A percentile compares a stretch with the other conserved stretches of the same genome.
phyloP scores from a whole-genome alignment of 2,888 invertebrate species.

The Ochropacha duplaris region DNA sequence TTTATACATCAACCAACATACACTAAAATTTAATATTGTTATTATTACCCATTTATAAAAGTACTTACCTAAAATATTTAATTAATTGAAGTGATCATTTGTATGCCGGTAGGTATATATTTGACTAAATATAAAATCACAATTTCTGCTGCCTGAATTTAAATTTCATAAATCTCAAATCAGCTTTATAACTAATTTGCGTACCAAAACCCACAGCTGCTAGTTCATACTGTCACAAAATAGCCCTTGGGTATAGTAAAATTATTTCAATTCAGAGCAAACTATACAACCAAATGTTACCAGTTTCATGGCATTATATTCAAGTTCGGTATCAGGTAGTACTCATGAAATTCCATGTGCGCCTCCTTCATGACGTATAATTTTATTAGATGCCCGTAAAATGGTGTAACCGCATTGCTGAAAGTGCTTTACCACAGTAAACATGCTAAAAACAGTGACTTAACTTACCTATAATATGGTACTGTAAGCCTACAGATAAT shows the following conservation, averaged over 20 bases:
- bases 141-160: too few relatives aligned
- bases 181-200: background rate
- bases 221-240: background rate
- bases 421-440: background rate
- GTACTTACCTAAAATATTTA: too few relatives aligned
- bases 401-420: background rate
- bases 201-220: background rate
- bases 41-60: too few relatives aligned
- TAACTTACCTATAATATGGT: too few relatives aligned
- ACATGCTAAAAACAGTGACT: background rate
- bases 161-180: too few relatives aligned
- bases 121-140: too few relatives aligned
- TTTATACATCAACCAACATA: too few relatives aligned
- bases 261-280: background rate
- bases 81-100: too few relatives aligned
- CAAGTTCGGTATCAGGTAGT: background rate
- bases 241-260: background rate
- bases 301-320: background rate
- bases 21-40: too few relatives aligned
- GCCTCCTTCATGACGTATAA: background rate
- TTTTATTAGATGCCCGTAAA: background rate
- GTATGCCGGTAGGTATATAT: too few relatives aligned
- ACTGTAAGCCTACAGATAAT: too few relatives aligned
- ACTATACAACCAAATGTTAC: background rate
- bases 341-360: background rate